A percentile compares a stretch with the other conserved stretches of the same genome.
phyloP scores from a whole-genome alignment of 2,888 invertebrate genomes.

The Lutraria lutraria region DNA sequence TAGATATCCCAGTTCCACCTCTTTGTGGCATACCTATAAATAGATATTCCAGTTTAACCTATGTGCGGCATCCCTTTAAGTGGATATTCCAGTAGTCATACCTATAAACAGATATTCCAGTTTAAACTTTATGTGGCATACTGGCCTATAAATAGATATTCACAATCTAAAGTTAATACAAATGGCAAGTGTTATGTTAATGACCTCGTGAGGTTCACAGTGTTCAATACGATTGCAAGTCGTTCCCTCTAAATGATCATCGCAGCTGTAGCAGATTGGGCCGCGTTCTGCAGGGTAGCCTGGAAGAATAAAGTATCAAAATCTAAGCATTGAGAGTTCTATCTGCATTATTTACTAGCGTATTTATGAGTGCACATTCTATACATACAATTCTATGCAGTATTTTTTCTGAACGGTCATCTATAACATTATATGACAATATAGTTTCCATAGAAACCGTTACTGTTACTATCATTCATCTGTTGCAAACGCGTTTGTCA shows the following conservation, averaged over 20 bases:
- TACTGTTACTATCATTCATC: too few relatives aligned
- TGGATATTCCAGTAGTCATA: slow-evolving; percentile 19
- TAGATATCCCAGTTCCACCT: slow-evolving; percentile 47
- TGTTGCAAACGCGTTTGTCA: too few relatives aligned
- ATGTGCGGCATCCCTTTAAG: too few relatives aligned
- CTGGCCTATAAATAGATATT: too few relatives aligned
- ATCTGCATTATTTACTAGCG: too few relatives aligned
- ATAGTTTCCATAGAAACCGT: too few relatives aligned
- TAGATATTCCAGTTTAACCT: too few relatives aligned
- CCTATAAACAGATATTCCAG: slow-evolving; percentile 27
- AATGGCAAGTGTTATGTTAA: not conserved
- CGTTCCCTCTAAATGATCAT: slow-evolving; percentile 35
- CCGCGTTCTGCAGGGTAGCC: slow-evolving; percentile 53
- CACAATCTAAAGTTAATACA: not conserved
- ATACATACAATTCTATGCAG: too few relatives aligned
- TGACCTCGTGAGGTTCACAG: slow-evolving; percentile 57
- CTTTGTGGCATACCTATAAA: slow-evolving; percentile 51
- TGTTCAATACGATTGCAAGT: slow-evolving; percentile 52
- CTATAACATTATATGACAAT: too few relatives aligned
- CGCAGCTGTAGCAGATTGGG: slow-evolving; percentile 57
- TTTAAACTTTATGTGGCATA: too few relatives aligned
- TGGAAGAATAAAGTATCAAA: not conserved
- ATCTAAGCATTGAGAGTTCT: not conserved
- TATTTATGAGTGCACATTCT: too few relatives aligned
- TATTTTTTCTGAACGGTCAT: too few relatives aligned